Evolutionary conservation across 2,113 vertebrate genomes (phyloP).

Genomic region (Leptobrachium ailaonicum): DNA sequence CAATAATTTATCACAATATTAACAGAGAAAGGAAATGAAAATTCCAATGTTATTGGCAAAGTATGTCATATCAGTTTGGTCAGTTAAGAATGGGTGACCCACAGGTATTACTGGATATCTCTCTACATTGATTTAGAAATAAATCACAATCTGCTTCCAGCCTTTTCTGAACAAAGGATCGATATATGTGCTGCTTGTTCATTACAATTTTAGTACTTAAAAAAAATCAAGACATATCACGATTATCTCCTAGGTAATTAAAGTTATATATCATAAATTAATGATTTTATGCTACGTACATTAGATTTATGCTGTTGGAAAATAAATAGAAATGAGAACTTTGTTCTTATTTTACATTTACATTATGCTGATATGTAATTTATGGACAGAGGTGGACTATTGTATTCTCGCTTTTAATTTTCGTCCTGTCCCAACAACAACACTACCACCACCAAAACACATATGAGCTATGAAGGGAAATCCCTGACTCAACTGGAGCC

Average conservation of each 20-base stretch:
- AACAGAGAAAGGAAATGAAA: not conserved
- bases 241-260: slow-evolving; percentile 21
- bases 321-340: not conserved
- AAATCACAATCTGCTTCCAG: slow-evolving; percentile 25
- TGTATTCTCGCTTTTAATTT: too few species aligned
- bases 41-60: slow-evolving; percentile 6
- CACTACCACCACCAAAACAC: too few species aligned
- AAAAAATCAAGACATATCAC: slow-evolving; percentile 20
- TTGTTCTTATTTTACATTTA: not conserved
- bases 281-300: not conserved
- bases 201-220: slow-evolving; percentile 40
- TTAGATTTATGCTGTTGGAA: not conserved
- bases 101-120: not conserved
- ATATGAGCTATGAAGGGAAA: too few species aligned
- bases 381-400: too few species aligned
- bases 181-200: slow-evolving; percentile 33
- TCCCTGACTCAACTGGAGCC: too few species aligned
- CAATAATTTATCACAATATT: not conserved
- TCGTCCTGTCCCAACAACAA: too few species aligned
- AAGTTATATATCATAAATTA: not conserved
- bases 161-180: slow-evolving; percentile 19
- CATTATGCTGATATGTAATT: not conserved
- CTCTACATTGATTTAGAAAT: slow-evolving; percentile 26
- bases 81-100: slow-evolving; percentile 22
- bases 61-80: slow-evolving; percentile 18